Base-by-base conservation (phyloP, 2,888 invertebrate genomes). In the Cantharis nigra region DNA sequence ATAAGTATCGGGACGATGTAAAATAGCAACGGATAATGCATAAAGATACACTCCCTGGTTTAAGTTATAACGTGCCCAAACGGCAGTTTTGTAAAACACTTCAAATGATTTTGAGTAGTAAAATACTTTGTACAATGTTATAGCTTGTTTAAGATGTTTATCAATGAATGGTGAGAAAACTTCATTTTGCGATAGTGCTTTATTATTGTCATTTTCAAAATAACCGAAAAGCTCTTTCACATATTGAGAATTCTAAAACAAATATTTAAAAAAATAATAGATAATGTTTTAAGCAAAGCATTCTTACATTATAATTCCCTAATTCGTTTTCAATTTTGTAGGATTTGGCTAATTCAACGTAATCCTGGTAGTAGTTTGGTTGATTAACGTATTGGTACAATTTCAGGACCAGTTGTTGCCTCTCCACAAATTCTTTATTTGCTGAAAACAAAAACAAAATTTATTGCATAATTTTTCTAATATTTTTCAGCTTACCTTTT, bases 41-140 rank as follows among this genome's bases (percentile, higher is more conserved):
- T 94, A 93, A 67, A 92, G 89, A 86, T 92, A 95, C 84, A 94
- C 89, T 73, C 91, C 92, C 86, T 94, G 93, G 86, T 95, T 95
- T 76, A 93, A 88, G 80, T 91, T 88, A 73, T 92, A 89, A 75
- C 94, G 92, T 23, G 93, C 90, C 90, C 92, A 94, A 49, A 92
- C 91, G 49, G 93, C 94, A 9, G 93, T 92, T 82, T 91, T 91
- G 86, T 91, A 90, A 89, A 95, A 94, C 49, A 93, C 92, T 18
- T 91, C 90, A 86, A 91, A 94, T 85, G 94, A 92, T 86, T 93
- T 93, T 81, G 94, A 93, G 76, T 92, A 92, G 88, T 91, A 91
- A 81, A 95, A 90, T 73, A 93, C 89, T 84, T 93, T 91, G 88
- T 93, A 93, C 20, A 95, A 87, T 9, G 92, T 91, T 5, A 90